Evolutionary conservation across 2,113 vertebrate genomes (phyloP), one percentile per base, ranked within the genome.

Genomic region (Excalfactoria chinensis): DNA sequence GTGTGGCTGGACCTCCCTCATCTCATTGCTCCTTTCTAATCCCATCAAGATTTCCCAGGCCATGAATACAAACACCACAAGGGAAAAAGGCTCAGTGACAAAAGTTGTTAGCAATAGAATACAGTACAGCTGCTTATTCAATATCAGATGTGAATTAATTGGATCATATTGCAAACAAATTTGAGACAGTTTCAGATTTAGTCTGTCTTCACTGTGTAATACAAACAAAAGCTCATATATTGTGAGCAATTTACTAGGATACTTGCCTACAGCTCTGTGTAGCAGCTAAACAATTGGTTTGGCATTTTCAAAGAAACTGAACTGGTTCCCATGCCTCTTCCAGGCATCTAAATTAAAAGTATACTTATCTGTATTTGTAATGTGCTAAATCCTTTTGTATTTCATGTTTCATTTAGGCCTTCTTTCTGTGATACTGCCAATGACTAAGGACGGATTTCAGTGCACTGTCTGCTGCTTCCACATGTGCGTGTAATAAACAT

Each of bases 261-360:
- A 81, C 80, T 84, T 92, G 80, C 68, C 71, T 90, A 73, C 41
- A 90, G 35, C 48, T 93, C 87, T 9, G 2, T 66, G 48, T 41
- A 84, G 60, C 69, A 91, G 53, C 64, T 81, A 81, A 91, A 93
- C 88, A 90, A 91, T 72, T 86, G 69, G n/a, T 68, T 86, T 93
- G 76, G 70, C 84, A 90, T 90, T 95, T 94, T 81, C 63, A 79
- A 44, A 91, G 70, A 74, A 92, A 71, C 62, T 89, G 84, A 87
- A 51, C 80, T 46, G 64, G 76, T 91, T 92, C 63, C 88, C 58
- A 71, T 90, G 93, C 35, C 18, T 94, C 74, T 90, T 88, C 80
- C 69, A 11, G 28, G 40, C 64, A 84, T 84, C 58, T 86, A 25
- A 80, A 80, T 92, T 69, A 86, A 93, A 91, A 92, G 86, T 74